Evolutionary conservation across 2,113 vertebrate species (phyloP).

Genomic region (Acinonyx jubatus): DNA sequence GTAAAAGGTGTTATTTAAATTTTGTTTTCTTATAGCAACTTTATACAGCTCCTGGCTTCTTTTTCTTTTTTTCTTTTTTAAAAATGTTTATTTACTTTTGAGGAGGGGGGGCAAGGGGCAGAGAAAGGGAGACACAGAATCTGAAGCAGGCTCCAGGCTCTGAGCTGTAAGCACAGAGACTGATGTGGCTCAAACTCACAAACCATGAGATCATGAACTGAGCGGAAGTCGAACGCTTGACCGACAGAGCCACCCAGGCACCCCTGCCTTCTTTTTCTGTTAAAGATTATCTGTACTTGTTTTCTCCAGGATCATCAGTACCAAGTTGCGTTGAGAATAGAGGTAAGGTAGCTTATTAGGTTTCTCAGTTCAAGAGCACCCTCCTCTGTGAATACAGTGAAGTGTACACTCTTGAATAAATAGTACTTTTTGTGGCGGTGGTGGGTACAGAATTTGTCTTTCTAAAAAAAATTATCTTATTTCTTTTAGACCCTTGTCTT

Average conservation of each 20-base stretch:
- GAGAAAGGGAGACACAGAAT: too few relatives aligned
- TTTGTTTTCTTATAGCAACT: conserved; percentile 7
- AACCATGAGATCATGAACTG: too few relatives aligned
- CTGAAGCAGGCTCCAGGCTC: too few relatives aligned
- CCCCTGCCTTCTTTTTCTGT: background rate
- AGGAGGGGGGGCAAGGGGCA: too few relatives aligned
- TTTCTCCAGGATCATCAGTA: background rate
- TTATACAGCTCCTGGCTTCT: background rate
- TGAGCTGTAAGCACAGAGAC: too few relatives aligned
- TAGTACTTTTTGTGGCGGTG: background rate
- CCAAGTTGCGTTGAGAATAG: background rate
- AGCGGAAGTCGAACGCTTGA: too few relatives aligned
- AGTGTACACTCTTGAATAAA: background rate
- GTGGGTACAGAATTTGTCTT: background rate
- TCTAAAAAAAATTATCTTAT: background rate
- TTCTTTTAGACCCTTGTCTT: background rate
- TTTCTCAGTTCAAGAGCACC: conserved; percentile 41
- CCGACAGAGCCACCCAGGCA: too few relatives aligned
- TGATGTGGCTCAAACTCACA: too few relatives aligned
- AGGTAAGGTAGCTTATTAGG: background rate
- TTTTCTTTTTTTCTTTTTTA: background rate
- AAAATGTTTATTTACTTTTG: too few relatives aligned
- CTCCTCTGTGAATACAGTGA: conserved; percentile 19
- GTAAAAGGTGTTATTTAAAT: background rate
- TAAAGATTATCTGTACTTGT: background rate